A percentile compares a stretch with the other conserved stretches of the same genome.
Conservation (phyloP, 2,888 invertebrate species). For the Mayetiola destructor region DNA sequence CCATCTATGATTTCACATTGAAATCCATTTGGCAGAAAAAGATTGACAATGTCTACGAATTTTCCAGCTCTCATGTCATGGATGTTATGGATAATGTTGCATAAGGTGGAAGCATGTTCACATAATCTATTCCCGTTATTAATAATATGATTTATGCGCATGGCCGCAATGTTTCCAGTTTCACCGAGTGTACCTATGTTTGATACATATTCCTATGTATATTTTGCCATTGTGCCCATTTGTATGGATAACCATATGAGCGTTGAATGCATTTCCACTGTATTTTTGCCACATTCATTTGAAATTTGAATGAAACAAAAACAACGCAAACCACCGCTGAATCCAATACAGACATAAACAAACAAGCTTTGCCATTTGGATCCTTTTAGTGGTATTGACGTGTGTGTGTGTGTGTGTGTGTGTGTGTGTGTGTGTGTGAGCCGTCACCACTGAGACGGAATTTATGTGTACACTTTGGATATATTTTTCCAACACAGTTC, state of each 20-base stretch:
- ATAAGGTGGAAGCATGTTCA: no score
- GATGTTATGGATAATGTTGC: no score
- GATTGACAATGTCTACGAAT: no score
- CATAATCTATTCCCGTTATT: no score
- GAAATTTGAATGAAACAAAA: background rate
- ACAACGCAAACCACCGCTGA: no score
- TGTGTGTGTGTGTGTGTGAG: background rate
- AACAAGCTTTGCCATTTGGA: background rate
- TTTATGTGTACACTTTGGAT: background rate
- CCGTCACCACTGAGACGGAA: slow-evolving; percentile 12
- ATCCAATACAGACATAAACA: background rate
- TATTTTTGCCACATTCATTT: background rate
- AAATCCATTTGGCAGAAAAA: background rate
- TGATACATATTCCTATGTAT: no score
- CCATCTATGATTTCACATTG: no score
- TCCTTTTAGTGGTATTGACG: background rate
- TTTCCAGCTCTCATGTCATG: no score
- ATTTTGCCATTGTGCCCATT: background rate
- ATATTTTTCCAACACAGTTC: slow-evolving; percentile 6
- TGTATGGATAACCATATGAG: background rate
- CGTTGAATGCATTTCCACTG: background rate
- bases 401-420: background rate
- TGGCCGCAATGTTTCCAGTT: background rate
- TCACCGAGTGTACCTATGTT: background rate
- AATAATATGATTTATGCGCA: no score